Percentiles rank a stretch among this genome's conserved stretches.
These are phyloP conservation scores for Apoderus coryli DNA, from an alignment of 2,888 invertebrate species.

Conservation along the genomic window DNA sequence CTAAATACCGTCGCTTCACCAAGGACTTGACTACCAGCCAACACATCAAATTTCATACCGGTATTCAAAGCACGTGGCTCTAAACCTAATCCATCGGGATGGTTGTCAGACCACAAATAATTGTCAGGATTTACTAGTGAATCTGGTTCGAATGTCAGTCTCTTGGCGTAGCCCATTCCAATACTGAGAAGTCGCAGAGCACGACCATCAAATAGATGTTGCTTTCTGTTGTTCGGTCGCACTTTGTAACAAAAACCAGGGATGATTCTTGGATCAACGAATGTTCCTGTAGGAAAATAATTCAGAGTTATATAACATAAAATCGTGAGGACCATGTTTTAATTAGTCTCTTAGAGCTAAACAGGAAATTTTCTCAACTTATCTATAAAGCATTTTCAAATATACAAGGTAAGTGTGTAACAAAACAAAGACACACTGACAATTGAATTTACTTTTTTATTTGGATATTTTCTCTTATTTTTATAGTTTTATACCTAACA, in stretches of 20 bases:
- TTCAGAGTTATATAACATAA: neutral
- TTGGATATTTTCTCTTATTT: too few relatives aligned
- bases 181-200: slow-evolving; percentile 47
- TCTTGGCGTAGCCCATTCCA: slow-evolving; percentile 64
- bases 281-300: slow-evolving; percentile 37
- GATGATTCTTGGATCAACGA: slow-evolving; percentile 53
- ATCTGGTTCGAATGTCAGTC: slow-evolving; percentile 56
- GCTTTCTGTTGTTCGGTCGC: slow-evolving; percentile 47
- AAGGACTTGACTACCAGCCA: slow-evolving; percentile 41
- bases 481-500: too few relatives aligned
- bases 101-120: slow-evolving; percentile 66
- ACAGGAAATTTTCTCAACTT: too few relatives aligned
- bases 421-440: too few relatives aligned
- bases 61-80: slow-evolving; percentile 51
- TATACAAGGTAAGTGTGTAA: too few relatives aligned
- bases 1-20: slow-evolving; percentile 55
- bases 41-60: slow-evolving; percentile 49
- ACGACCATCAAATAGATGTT: slow-evolving; percentile 49
- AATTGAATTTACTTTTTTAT: too few relatives aligned
- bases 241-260: slow-evolving; percentile 62
- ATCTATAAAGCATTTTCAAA: too few relatives aligned
- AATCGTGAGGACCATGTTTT: neutral
- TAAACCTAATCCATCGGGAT: slow-evolving; percentile 55
- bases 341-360: neutral
- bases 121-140: slow-evolving; percentile 44